Evolutionary conservation across 2,888 invertebrate species (phyloP).

Genomic region (Cataglyphis rosenhaueri): DNA sequence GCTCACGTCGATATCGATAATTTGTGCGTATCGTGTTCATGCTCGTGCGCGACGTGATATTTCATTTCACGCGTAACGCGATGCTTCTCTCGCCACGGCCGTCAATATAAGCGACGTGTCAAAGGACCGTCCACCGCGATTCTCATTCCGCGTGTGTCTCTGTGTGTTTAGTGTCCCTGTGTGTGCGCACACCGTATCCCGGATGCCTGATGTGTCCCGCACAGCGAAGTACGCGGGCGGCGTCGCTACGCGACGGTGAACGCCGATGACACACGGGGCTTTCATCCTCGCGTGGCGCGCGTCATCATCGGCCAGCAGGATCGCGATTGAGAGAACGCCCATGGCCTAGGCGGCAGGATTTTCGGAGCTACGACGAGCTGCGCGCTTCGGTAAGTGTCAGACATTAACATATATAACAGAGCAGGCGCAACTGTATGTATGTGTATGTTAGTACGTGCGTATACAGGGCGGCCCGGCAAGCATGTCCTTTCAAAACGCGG

Average conservation of each 20-base stretch:
- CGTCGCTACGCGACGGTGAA: constrained; percentile 42
- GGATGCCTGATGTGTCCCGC: constrained; percentile 11
- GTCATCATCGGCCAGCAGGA: constrained; percentile 63
- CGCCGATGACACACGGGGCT: constrained; percentile 41
- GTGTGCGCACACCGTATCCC: not conserved
- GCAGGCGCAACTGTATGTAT: constrained; percentile 63
- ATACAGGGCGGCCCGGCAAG: not conserved
- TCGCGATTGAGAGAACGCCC: constrained; percentile 65
- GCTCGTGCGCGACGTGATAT: not conserved
- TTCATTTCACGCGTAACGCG: constrained; percentile 1
- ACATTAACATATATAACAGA: constrained; percentile 29
- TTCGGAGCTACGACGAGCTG: constrained; percentile 37
- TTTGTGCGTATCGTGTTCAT: not conserved
- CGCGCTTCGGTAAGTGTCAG: constrained; percentile 66
- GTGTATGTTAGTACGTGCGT: not conserved
- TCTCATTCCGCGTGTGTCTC: not conserved
- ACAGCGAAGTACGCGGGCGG: constrained; percentile 23
- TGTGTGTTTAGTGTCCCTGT: not conserved
- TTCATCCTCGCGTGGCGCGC: constrained; percentile 53
- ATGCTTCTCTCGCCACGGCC: not conserved
- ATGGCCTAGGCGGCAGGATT: constrained; percentile 55
- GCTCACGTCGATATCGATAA: constrained; percentile 65
- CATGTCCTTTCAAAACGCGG: not conserved
- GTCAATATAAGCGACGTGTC: not conserved
- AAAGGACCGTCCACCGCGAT: not conserved